Evolutionary conservation across 2,888 invertebrate genomes (phyloP).

Genomic region (Conus canariensis): DNA sequence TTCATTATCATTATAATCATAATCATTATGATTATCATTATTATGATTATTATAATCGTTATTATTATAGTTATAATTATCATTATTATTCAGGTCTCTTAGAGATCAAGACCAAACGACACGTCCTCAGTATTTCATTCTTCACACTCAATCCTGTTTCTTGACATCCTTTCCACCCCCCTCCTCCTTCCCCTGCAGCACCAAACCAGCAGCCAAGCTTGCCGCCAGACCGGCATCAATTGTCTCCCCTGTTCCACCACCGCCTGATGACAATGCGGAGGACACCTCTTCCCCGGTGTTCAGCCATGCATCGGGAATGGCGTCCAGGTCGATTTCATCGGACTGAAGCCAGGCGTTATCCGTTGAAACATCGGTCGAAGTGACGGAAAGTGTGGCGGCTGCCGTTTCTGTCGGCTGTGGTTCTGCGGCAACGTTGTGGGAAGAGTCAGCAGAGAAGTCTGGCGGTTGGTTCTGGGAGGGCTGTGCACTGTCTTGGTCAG

Average conservation of each 20-base stretch:
- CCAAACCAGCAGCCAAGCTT: neutral
- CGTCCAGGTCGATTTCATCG: slow-evolving; percentile 35
- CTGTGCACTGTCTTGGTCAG: neutral
- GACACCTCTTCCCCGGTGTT: neutral
- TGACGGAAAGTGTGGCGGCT: neutral
- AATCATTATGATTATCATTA: too few relatives aligned
- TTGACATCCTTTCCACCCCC: slow-evolving; percentile 33
- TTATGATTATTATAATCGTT: too few relatives aligned
- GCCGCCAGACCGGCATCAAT: slow-evolving; percentile 35
- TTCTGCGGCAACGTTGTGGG: neutral
- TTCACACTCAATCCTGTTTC: slow-evolving; percentile 41
- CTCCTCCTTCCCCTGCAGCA: slow-evolving; percentile 15
- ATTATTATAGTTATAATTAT: too few relatives aligned
- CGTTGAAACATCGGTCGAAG: neutral
- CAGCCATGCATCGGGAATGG: slow-evolving; percentile 38
- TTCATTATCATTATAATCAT: too few relatives aligned
- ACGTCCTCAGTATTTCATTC: too few relatives aligned
- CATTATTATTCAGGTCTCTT: too few relatives aligned
- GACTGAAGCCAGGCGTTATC: slow-evolving; percentile 21
- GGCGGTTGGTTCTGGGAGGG: neutral
- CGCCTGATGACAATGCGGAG: neutral
- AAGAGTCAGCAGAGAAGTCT: neutral
- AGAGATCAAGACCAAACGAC: too few relatives aligned
- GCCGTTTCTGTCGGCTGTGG: neutral
- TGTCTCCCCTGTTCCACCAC: neutral